Conservation (phyloP, 2,888 invertebrate species). For the Aromia moschata region DNA sequence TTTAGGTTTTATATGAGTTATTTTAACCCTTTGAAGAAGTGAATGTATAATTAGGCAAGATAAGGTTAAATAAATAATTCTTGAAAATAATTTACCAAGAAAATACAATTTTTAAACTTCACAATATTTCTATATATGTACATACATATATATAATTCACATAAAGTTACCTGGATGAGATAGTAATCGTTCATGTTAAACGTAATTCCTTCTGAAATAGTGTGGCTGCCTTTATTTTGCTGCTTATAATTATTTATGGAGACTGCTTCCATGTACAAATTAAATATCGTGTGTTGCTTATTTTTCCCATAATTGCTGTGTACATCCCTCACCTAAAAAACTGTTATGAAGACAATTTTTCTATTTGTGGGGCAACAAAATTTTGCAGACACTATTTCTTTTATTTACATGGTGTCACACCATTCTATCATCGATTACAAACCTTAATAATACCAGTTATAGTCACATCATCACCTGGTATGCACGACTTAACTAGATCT, state of each 20-base stretch:
- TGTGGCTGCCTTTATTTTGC: conserved; percentile 67
- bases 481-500: conserved; percentile 84
- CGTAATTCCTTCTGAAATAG: conserved; percentile 64
- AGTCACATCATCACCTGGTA: conserved; percentile 89
- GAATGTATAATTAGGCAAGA: too few species aligned
- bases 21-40: too few species aligned
- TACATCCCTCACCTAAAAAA: conserved; percentile 66
- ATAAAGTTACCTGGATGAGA: conserved; percentile 72
- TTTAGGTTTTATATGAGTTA: too few species aligned
- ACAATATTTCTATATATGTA: too few species aligned
- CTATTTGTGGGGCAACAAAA: too few species aligned
- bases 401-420: too few species aligned
- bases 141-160: too few species aligned
- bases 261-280: conserved; percentile 83
- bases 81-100: too few species aligned
- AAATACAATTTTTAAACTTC: too few species aligned
- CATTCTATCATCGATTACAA: background rate
- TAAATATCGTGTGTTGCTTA: conserved; percentile 70
- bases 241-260: conserved; percentile 79
- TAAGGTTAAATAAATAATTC: too few species aligned
- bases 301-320: conserved; percentile 65
- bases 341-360: too few species aligned
- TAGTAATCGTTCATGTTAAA: conserved; percentile 82
- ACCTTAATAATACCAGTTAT: conserved; percentile 88
- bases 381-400: too few species aligned